phyloP scores from a whole-genome alignment of 2,888 invertebrate genomes.

The Rhagophthalmus giganteus region DNA sequence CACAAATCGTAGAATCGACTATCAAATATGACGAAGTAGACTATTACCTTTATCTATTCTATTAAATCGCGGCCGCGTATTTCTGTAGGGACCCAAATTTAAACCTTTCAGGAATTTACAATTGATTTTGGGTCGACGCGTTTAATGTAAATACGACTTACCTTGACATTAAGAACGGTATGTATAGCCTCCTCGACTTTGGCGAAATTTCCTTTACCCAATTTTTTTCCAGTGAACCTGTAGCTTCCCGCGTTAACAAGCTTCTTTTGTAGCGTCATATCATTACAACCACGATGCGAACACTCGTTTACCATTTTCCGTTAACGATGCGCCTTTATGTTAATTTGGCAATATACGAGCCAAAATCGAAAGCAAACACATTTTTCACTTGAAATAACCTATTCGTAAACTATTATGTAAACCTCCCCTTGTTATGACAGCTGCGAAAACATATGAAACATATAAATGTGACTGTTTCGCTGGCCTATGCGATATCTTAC shows the following conservation, averaged over 20 bases:
- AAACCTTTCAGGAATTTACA: too few species aligned
- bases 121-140: too few species aligned
- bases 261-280: slow-evolving; percentile 42
- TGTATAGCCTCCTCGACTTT: slow-evolving; percentile 75
- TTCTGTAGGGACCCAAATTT: too few species aligned
- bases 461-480: slow-evolving; percentile 32
- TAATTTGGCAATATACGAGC: slow-evolving; percentile 38
- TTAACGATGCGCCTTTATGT: slow-evolving; percentile 36
- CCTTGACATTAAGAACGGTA: slow-evolving; percentile 69
- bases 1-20: slow-evolving; percentile 4
- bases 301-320: slow-evolving; percentile 40
- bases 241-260: slow-evolving; percentile 69
- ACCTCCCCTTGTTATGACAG: slow-evolving; percentile 38
- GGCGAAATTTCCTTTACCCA: slow-evolving; percentile 78
- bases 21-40: too few species aligned
- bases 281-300: slow-evolving; percentile 23
- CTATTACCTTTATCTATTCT: too few species aligned
- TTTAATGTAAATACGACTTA: too few species aligned
- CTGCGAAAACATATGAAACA: slow-evolving; percentile 38
- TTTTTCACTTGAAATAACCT: slow-evolving; percentile 40
- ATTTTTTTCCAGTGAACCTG: slow-evolving; percentile 67
- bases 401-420: slow-evolving; percentile 41
- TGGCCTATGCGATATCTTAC: slow-evolving; percentile 31
- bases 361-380: slow-evolving; percentile 36
- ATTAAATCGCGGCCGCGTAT: too few species aligned